Evolutionary conservation across 2,113 vertebrate species (phyloP).

Genomic region (Natator depressus): DNA sequence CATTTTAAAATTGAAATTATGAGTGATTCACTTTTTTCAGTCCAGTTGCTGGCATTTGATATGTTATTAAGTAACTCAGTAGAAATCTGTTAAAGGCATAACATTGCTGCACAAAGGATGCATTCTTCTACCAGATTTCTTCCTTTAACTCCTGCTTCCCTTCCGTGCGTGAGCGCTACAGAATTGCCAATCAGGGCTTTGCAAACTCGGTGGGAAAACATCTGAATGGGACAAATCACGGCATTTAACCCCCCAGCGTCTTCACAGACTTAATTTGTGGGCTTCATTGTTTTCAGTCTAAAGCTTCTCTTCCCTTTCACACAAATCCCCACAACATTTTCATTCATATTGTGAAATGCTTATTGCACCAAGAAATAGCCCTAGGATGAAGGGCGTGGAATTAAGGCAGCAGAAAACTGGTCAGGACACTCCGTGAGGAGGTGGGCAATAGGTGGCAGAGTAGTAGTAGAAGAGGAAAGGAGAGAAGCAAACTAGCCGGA

Average conservation of each 20-base stretch:
- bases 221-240: background rate
- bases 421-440: background rate
- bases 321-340: background rate
- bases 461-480: background rate
- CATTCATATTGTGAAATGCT: background rate
- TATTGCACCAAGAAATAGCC: background rate
- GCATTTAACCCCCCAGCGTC: background rate
- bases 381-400: background rate
- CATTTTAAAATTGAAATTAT: background rate
- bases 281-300: background rate
- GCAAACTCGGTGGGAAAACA: background rate
- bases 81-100: conserved; percentile 33
- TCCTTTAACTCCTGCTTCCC: background rate
- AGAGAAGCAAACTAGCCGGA: background rate
- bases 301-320: background rate
- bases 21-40: background rate
- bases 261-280: background rate
- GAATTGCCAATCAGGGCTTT: background rate
- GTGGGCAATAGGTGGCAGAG: background rate
- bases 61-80: conserved; percentile 18
- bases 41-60: background rate
- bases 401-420: background rate
- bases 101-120: conserved; percentile 20
- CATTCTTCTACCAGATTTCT: background rate
- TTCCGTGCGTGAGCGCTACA: fast-evolving